Percentiles rank a stretch among this genome's conserved stretches.
Conservation (phyloP, 2,797 vertebrate species). For the Anas capensis region DNA sequence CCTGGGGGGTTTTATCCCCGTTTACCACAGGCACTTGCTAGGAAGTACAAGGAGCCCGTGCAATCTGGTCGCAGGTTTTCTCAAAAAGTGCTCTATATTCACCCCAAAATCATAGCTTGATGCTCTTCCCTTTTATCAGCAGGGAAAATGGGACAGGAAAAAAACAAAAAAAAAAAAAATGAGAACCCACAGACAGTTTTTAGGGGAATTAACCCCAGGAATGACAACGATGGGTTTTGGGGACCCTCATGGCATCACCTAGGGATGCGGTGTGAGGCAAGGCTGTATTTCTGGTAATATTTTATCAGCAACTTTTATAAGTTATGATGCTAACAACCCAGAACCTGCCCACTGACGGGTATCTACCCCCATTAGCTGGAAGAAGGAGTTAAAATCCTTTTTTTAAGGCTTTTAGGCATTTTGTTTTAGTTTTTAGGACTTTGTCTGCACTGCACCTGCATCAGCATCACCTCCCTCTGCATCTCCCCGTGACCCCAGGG, state of each 20-base stretch:
- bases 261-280: too few relatives aligned
- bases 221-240: not conserved
- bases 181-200: not conserved
- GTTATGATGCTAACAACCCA: not conserved
- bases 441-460: not conserved
- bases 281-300: too few relatives aligned
- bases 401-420: not conserved
- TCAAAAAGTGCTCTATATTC: not conserved
- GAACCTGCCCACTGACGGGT: not conserved
- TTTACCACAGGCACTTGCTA: not conserved
- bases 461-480: not conserved
- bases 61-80: not conserved
- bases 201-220: not conserved
- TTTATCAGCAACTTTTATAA: too few relatives aligned
- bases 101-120: too few relatives aligned
- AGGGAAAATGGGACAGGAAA: not conserved
- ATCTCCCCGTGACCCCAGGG: not conserved
- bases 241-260: not conserved
- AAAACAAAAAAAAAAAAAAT: too few relatives aligned
- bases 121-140: too few relatives aligned
- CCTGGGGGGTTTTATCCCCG: not conserved
- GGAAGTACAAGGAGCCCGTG: not conserved
- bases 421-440: not conserved
- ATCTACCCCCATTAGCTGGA: not conserved
- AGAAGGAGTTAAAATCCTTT: not conserved